Evolutionary conservation across 2,888 invertebrate genomes (phyloP).

Genomic region (Andrena bucephala): DNA sequence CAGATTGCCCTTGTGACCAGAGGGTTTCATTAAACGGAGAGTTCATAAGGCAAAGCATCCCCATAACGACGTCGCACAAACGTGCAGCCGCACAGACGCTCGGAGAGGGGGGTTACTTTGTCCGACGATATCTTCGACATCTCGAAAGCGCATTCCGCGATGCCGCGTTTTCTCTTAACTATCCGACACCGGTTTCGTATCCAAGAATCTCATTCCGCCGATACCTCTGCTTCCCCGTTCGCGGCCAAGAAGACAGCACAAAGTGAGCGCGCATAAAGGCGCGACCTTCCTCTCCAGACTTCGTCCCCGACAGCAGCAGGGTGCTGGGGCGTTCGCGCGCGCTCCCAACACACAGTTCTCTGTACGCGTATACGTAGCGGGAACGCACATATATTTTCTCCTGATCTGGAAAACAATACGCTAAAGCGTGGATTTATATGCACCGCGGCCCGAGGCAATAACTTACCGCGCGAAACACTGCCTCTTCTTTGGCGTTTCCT

Average conservation of each 20-base stretch:
- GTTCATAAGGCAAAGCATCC: neutral
- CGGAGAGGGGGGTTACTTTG: constrained; percentile 37
- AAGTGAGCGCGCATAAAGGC: constrained; percentile 73
- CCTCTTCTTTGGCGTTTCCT: constrained; percentile 76
- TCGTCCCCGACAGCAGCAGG: constrained; percentile 62
- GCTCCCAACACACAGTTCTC: neutral
- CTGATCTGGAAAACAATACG: constrained; percentile 85
- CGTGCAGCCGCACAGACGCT: neutral
- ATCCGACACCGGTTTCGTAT: constrained; percentile 68
- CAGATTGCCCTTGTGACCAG: neutral
- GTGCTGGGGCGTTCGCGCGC: constrained; percentile 10
- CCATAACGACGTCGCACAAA: neutral
- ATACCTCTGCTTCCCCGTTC: constrained; percentile 63
- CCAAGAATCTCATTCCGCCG: constrained; percentile 72
- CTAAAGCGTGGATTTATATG: constrained; percentile 83
- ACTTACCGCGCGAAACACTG: constrained; percentile 78
- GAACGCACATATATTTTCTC: constrained; percentile 83
- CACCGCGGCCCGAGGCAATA: constrained; percentile 81
- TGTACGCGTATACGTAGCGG: constrained; percentile 20
- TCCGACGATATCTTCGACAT: constrained; percentile 45
- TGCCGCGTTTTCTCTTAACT: constrained; percentile 69
- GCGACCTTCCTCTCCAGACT: constrained; percentile 70
- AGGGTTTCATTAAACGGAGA: constrained; percentile 21
- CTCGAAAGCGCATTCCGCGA: constrained; percentile 59
- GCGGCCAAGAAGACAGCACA: constrained; percentile 68